Evolutionary conservation across 1,140 invertebrate species (phyloP), one percentile per base, ranked within the genome.

Genomic region (Anagrus nilaparvatae): DNA sequence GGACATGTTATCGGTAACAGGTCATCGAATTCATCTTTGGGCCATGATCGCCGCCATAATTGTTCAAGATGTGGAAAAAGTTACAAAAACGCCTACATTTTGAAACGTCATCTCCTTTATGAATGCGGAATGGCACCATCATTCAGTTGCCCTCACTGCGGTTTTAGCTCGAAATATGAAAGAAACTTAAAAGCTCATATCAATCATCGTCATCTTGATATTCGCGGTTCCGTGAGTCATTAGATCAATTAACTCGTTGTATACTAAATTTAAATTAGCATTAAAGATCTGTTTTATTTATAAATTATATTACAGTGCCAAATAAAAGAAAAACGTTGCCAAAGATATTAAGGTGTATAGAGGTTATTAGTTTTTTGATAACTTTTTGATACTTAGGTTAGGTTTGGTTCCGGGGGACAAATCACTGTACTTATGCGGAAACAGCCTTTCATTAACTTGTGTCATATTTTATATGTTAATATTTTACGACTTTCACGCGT

Each of bases 81-180:
- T 14, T 71, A 72, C 49, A 67, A 70, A 41, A 65, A 69, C 40
- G 67, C 65, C n/a, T 63, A 67, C 40, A 67, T 65, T 21, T 50
- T 71, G n/a, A 62, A 63, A 36, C 56, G 65, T 5, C 70, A 75
- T 44, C 46, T 71, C 37, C 61, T 70, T 0, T 75, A 72, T 49
- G 70, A 72, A 31, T 72, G 70, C 46, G 67, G 67, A 12, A 70
- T 73, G 37, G 70, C 65, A 18, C 72, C 71, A 3, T 68, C 70
- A 17, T 75, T 75, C 50, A 67, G 60, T 13, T 76, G 73, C 33
- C 70, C 67, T 1, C 62, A 71, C 16, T 75, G 73, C 53, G 56
- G 60, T 8, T 67, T 69, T 44, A 69, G 63, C 34, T 71, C 69
- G 16, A 71, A 70, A 24, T 70, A 72, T 40, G 63, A 66, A 39